Conservation (phyloP, 2,888 invertebrate species). For the Palloptera scutellata region DNA sequence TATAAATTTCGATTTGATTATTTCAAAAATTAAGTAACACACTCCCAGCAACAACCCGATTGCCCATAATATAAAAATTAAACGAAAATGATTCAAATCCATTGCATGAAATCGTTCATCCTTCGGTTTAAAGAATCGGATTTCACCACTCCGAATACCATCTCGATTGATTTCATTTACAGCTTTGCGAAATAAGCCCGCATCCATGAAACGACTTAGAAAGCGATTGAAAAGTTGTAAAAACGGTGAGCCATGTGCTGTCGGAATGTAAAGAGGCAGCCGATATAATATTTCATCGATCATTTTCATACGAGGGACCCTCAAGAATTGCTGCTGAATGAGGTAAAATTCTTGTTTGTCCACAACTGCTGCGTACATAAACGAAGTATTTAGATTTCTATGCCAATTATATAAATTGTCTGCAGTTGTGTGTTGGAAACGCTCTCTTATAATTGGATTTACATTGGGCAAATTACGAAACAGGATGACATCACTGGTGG, state of each 20-base stretch:
- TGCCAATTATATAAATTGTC: conserved; percentile 34
- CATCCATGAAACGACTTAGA: conserved; percentile 43
- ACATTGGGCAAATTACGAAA: conserved; percentile 38
- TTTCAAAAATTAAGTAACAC: no score
- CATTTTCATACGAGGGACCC: conserved; percentile 41
- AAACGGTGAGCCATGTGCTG: conserved; percentile 47
- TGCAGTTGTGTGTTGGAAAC: conserved; percentile 34
- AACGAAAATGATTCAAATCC: conserved; percentile 1
- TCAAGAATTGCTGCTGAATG: conserved; percentile 48
- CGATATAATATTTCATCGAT: conserved; percentile 41
- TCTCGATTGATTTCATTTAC: conserved; percentile 42
- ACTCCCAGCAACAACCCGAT: not conserved
- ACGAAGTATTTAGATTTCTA: conserved; percentile 40
- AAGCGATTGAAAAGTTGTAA: conserved; percentile 46
- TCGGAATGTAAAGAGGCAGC: conserved; percentile 45
- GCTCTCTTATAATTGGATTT: conserved; percentile 41
- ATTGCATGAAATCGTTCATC: not conserved
- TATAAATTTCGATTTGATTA: no score
- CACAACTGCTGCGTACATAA: conserved; percentile 40
- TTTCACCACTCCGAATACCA: conserved; percentile 44
- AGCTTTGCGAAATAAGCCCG: conserved; percentile 46
- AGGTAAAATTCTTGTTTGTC: conserved; percentile 46
- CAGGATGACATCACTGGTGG: conserved; percentile 34
- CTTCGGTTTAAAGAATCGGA: conserved; percentile 35
- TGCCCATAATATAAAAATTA: conserved; percentile 8